Conservation (phyloP, 2,888 invertebrate species). For the Meganola albula region DNA sequence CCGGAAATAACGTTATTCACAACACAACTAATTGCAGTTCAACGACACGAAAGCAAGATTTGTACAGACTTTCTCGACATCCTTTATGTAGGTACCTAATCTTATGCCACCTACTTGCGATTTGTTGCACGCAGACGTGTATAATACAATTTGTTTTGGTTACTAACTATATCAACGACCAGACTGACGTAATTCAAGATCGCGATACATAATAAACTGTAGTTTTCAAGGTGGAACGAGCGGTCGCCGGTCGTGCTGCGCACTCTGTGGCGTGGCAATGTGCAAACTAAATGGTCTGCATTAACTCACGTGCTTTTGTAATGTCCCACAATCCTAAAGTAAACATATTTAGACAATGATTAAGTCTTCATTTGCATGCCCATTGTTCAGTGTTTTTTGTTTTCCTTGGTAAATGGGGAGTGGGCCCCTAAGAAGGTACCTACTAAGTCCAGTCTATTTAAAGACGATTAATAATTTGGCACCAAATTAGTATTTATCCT, state of each 20-base stretch:
- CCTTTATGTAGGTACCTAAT: constrained; percentile 6
- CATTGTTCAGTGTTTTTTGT: too few relatives aligned
- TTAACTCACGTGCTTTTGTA: constrained; percentile 57
- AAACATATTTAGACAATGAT: constrained; percentile 38
- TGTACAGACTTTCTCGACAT: constrained; percentile 11
- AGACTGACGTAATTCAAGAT: constrained; percentile 61
- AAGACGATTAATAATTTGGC: too few relatives aligned
- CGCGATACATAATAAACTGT: too few relatives aligned
- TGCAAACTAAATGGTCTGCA: constrained; percentile 47
- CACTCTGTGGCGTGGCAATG: constrained; percentile 32
- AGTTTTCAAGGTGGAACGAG: constrained; percentile 36
- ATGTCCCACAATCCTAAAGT: constrained; percentile 41
- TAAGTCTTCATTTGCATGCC: background rate
- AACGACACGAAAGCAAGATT: constrained; percentile 35
- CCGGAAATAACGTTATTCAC: constrained; percentile 40
- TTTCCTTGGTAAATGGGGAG: too few relatives aligned
- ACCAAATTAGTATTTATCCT: too few relatives aligned
- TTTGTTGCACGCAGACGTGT: constrained; percentile 25
- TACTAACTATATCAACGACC: constrained; percentile 32
- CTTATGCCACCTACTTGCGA: constrained; percentile 13
- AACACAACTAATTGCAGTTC: constrained; percentile 33
- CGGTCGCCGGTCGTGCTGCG: constrained; percentile 28
- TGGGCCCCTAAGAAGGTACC: too few relatives aligned
- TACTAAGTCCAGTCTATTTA: too few relatives aligned
- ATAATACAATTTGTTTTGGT: constrained; percentile 43